phyloP scores from a whole-genome alignment of 2,888 invertebrate genomes.

The Rugalucina vietnamica region DNA sequence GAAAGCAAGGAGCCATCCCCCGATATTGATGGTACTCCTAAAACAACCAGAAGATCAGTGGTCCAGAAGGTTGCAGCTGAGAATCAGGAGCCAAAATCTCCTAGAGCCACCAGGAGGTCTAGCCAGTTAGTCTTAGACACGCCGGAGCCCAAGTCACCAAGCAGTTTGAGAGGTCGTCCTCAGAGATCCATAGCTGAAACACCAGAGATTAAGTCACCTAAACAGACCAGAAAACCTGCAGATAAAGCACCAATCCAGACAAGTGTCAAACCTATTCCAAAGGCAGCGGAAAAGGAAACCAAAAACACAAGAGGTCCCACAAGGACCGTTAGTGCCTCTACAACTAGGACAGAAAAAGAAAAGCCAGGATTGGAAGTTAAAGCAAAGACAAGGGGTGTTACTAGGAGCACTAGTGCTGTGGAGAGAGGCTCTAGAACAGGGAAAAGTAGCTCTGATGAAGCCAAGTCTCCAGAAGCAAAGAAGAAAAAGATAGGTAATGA shows the following conservation, averaged over 20 bases:
- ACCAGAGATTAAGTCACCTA: conserved; percentile 23
- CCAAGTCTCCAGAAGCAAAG: background rate
- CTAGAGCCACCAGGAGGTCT: conserved; percentile 21
- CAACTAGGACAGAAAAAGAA: background rate
- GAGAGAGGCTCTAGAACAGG: background rate
- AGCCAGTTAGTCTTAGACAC: conserved; percentile 33
- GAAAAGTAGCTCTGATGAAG: background rate
- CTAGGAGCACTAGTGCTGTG: background rate
- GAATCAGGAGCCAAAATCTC: conserved; percentile 12
- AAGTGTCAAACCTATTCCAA: background rate
- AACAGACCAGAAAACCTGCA: background rate
- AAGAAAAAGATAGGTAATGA: background rate
- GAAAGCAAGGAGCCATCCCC: background rate
- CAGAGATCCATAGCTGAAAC: conserved; percentile 30
- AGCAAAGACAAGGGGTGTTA: background rate
- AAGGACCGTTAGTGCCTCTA: background rate
- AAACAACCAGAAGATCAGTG: background rate
- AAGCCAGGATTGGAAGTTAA: background rate
- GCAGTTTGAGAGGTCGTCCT: background rate
- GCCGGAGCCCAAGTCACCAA: conserved; percentile 13
- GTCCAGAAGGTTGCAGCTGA: background rate
- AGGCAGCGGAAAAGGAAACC: background rate
- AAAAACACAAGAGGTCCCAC: too few species aligned
- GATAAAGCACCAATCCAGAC: background rate
- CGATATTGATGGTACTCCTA: background rate